phyloP scores from a whole-genome alignment of 2,888 invertebrate genomes.

The Ischnura elegans region DNA sequence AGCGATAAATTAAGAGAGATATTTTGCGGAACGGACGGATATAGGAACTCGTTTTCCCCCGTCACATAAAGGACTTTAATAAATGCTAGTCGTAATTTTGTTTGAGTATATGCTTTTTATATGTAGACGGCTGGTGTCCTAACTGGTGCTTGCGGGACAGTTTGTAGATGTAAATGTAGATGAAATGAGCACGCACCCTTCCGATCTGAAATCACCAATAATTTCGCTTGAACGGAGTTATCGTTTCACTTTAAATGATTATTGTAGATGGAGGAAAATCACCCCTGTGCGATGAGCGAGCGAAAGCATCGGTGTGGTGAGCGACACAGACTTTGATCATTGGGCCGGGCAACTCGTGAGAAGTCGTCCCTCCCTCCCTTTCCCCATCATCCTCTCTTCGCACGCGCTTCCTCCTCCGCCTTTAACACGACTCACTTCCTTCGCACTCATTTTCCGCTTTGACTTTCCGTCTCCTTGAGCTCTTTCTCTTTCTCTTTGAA shows the following conservation, averaged over 20 bases:
- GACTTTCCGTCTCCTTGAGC: not conserved
- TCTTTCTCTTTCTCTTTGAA: not conserved
- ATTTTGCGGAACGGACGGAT: no score
- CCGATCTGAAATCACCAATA: no score
- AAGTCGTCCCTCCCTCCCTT: not conserved
- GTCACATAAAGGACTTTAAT: no score
- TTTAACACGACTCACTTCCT: no score
- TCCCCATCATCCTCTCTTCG: not conserved
- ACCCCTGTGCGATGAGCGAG: not conserved
- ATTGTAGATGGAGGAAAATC: not conserved
- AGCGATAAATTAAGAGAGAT: no score
- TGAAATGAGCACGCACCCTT: no score
- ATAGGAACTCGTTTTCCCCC: no score
- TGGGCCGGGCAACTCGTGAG: not conserved
- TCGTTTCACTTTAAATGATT: not conserved
- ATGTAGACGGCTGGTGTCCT: no score
- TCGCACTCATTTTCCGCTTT: not conserved
- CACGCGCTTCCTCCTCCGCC: not conserved
- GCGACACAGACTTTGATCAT: not conserved
- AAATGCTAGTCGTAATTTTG: no score
- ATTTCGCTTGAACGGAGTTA: not conserved
- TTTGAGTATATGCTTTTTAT: no score
- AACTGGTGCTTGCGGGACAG: no score
- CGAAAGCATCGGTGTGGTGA: not conserved
- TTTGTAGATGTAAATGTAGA: no score